Evolutionary conservation across 2,888 invertebrate species (phyloP), one percentile per base, ranked within the genome.

Genomic region (Luperina testacea): DNA sequence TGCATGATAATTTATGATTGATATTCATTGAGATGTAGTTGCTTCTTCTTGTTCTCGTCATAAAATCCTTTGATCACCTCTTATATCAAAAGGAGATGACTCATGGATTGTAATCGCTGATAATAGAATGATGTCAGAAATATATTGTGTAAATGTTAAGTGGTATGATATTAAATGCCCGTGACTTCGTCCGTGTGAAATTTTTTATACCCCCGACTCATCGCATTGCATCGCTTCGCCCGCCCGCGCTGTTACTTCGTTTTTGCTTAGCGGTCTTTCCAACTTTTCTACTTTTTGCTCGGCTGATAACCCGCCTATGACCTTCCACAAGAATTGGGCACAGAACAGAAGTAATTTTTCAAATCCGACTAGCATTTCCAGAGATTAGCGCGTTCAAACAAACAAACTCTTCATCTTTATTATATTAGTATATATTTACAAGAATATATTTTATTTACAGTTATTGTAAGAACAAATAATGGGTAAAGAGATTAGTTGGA

Each of bases 401-500:
- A 51, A 32, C 1, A 38, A 38, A 38, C 11, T 59, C 61, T n/a
- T 38, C 17, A 11, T 17, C n/a, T 59, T n/a, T 8, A 32, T 24
- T 7, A 8, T 27, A 20, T 27, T 42, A 42, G 9, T 42, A 67
- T 27, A 7, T 32, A 57, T 71, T n/a, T 38, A n/a, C 7, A 20
- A 38, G 17, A 59, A 38, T 64, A n/a, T 42, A 81, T 45, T 64
- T 5, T 69, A 67, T 83, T 61, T 86, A 75, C 51, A 75, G 72
- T 71, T 77, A 75, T 65, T 76, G 75, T 74, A 63, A 80, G 45
- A 70, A 69, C 76, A 83, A 84, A 81, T 77, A 82, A 72, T 65
- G 42, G n/a, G n/a, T 20, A 74, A 59, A 53, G 65, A 70, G 69
- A 87, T 85, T 83, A 27, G 82, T 80, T 78, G 75, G 82, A 90